phyloP scores from a whole-genome alignment of 1,140 invertebrate genomes.

The Batillaria attramentaria region DNA sequence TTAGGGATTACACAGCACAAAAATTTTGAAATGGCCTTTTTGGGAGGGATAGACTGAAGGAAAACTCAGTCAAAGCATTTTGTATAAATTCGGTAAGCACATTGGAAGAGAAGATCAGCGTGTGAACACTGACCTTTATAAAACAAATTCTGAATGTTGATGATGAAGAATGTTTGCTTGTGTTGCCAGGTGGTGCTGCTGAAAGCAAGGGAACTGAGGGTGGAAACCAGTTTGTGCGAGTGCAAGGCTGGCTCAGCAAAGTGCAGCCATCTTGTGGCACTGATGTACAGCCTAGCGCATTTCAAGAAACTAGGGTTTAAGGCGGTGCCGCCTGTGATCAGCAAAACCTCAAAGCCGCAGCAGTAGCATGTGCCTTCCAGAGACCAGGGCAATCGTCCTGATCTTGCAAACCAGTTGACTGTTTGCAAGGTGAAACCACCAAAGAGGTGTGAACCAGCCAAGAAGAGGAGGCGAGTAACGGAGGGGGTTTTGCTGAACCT shows the following conservation, averaged over 20 bases:
- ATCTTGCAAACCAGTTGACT: background rate
- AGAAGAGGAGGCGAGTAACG: background rate
- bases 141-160: background rate
- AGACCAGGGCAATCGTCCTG: background rate
- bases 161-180: background rate
- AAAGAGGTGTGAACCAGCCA: background rate
- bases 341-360: background rate
- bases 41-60: no score
- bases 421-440: background rate
- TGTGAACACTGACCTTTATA: background rate
- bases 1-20: no score
- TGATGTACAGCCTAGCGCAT: background rate
- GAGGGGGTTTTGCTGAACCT: background rate
- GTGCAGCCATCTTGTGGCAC: background rate
- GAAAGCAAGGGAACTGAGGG: background rate
- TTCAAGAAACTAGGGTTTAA: background rate
- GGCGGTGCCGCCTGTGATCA: background rate
- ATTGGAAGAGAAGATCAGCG: background rate
- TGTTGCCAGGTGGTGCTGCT: background rate
- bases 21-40: no score
- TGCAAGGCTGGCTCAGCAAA: background rate
- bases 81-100: no score
- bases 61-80: no score
- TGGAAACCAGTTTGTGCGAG: background rate
- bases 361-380: background rate